phyloP scores from a whole-genome alignment of 2,888 invertebrate genomes.

The Ophion obscuratus region DNA sequence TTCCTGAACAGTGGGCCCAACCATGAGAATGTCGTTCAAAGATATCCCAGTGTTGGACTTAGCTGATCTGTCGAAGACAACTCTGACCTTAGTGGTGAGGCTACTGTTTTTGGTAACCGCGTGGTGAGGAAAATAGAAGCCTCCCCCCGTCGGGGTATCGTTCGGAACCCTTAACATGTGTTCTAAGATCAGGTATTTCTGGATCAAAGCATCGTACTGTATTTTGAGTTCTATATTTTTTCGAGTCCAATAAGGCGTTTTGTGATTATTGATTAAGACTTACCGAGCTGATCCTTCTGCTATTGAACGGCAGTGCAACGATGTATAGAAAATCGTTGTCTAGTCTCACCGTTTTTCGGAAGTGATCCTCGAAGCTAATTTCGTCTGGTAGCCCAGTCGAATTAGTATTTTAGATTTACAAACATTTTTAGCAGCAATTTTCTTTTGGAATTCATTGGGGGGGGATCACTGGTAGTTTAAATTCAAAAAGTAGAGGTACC shows the following conservation, averaged over 20 bases:
- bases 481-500: no score
- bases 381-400: no score
- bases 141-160: neutral
- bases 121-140: conserved; percentile 7
- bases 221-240: conserved; percentile 36
- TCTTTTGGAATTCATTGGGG: no score
- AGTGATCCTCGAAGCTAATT: neutral
- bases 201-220: conserved; percentile 49
- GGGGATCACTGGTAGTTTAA: no score
- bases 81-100: neutral
- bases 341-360: neutral
- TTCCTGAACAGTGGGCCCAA: conserved; percentile 72
- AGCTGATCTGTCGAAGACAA: conserved; percentile 73
- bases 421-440: no score
- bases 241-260: conserved; percentile 45
- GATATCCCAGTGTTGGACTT: conserved; percentile 68
- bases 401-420: no score
- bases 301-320: conserved; percentile 59
- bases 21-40: conserved; percentile 70
- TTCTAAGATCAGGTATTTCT: conserved; percentile 61
- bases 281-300: conserved; percentile 37
- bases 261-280: conserved; percentile 40
- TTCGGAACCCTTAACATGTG: conserved; percentile 57
- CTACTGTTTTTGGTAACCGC: neutral
- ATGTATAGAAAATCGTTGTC: conserved; percentile 41